Evolutionary conservation across 2,888 invertebrate species (phyloP).

Genomic region (Melanargia galathea): DNA sequence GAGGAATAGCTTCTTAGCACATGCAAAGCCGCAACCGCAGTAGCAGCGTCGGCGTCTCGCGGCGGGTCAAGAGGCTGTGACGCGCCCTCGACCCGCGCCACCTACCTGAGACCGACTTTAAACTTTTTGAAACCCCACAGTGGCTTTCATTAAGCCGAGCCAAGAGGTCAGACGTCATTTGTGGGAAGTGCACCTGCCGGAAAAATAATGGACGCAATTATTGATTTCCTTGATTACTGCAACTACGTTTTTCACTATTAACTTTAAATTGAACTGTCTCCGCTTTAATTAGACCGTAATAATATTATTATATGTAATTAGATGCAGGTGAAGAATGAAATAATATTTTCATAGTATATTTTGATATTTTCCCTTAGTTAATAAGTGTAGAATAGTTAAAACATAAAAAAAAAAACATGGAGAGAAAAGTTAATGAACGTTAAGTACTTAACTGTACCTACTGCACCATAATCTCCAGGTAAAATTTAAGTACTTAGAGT

Average conservation of each 20-base stretch:
- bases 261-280: neutral
- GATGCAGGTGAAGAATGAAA: too few relatives aligned
- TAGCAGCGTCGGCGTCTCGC: conserved; percentile 43
- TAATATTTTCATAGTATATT: too few relatives aligned
- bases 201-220: conserved; percentile 19
- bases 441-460: too few relatives aligned
- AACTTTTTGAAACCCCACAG: conserved; percentile 69
- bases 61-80: conserved; percentile 72
- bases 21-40: conserved; percentile 34
- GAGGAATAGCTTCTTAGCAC: conserved; percentile 29
- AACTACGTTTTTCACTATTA: neutral
- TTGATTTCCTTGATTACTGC: conserved; percentile 38
- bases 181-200: conserved; percentile 23
- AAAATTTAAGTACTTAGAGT: too few relatives aligned
- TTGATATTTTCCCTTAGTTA: too few relatives aligned
- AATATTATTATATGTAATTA: too few relatives aligned
- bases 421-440: too few relatives aligned
- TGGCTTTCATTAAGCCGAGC: conserved; percentile 68
- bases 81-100: conserved; percentile 68
- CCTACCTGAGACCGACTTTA: conserved; percentile 66
- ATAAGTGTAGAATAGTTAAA: too few relatives aligned
- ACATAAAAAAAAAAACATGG: too few relatives aligned
- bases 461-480: too few relatives aligned
- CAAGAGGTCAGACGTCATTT: conserved; percentile 50
- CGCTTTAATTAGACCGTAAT: too few relatives aligned